Evolutionary conservation across 2,888 invertebrate species (phyloP).

Genomic region (Cheilosia urbana): DNA sequence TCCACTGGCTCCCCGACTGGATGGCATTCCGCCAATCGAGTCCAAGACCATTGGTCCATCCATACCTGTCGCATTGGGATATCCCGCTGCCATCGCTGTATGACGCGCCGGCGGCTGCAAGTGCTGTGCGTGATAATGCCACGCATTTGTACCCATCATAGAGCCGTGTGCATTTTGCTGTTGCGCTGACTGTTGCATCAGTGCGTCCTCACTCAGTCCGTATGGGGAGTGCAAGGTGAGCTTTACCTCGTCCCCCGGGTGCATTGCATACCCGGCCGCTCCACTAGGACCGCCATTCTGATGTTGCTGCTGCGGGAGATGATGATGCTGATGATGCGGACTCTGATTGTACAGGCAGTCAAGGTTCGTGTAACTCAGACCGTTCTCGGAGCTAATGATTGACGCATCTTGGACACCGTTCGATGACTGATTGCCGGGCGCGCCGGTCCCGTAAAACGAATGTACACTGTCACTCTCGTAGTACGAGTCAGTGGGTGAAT

Average conservation of each 20-base stretch:
- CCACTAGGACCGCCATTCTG: constrained; percentile 76
- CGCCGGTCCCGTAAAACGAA: constrained; percentile 81
- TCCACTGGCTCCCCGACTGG: constrained; percentile 49
- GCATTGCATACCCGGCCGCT: constrained; percentile 77
- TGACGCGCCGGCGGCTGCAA: constrained; percentile 78
- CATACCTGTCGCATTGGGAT: constrained; percentile 59
- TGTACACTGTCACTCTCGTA: constrained; percentile 83
- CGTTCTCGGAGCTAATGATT: constrained; percentile 93
- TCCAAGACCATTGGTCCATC: constrained; percentile 72
- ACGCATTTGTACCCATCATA: constrained; percentile 80
- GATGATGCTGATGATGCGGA: constrained; percentile 84
- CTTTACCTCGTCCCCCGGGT: constrained; percentile 83
- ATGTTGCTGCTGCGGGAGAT: constrained; percentile 75
- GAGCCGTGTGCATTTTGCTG: constrained; percentile 77
- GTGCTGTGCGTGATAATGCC: constrained; percentile 81
- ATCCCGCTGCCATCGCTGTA: constrained; percentile 64
- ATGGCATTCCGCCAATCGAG: constrained; percentile 58
- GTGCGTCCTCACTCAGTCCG: constrained; percentile 81
- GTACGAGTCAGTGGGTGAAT: constrained; percentile 82
- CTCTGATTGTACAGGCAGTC: constrained; percentile 88
- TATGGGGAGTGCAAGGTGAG: constrained; percentile 86
- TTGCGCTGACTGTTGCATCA: constrained; percentile 79
- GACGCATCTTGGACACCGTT: constrained; percentile 83
- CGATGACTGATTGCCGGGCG: constrained; percentile 73
- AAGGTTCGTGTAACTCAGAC: constrained; percentile 94